Evolutionary conservation across 2,113 vertebrate species (phyloP).

Genomic region (Triplophysa dalaica): DNA sequence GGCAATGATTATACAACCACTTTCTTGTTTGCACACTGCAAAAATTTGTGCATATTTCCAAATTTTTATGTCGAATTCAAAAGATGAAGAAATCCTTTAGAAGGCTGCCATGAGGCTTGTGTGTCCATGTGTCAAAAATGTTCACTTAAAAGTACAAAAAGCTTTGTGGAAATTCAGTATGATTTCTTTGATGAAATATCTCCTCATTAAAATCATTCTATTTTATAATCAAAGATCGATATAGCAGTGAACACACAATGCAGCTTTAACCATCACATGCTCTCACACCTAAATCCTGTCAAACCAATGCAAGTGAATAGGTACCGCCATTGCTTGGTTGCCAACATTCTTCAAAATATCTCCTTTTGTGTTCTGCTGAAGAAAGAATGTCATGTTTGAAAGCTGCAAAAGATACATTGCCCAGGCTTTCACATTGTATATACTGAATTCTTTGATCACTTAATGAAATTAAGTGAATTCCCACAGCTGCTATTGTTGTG

Average conservation of each 20-base stretch:
- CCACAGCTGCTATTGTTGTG: slow-evolving; percentile 36
- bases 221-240: slow-evolving; percentile 10
- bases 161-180: neutral
- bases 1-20: slow-evolving; percentile 40
- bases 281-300: neutral
- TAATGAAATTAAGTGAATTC: neutral
- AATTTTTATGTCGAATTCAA: neutral
- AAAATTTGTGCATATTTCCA: slow-evolving; percentile 32
- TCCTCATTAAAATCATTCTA: neutral
- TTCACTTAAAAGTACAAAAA: slow-evolving; percentile 1
- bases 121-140: neutral
- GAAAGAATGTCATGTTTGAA: too few species aligned
- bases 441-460: neutral
- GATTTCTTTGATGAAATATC: neutral
- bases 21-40: slow-evolving; percentile 31
- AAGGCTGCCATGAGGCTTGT: slow-evolving; percentile 16
- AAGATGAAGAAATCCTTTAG: slow-evolving; percentile 7
- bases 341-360: too few species aligned
- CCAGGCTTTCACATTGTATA: neutral
- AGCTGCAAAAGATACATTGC: neutral
- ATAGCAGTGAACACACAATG: neutral
- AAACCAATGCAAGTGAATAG: neutral
- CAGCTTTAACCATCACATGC: neutral
- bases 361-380: too few species aligned
- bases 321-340: too few species aligned